A percentile compares a stretch with the other conserved stretches of the same genome.
Conservation (phyloP, 53 echinoderm and acorn worm species). For the Hippasteria phrygiana region DNA sequence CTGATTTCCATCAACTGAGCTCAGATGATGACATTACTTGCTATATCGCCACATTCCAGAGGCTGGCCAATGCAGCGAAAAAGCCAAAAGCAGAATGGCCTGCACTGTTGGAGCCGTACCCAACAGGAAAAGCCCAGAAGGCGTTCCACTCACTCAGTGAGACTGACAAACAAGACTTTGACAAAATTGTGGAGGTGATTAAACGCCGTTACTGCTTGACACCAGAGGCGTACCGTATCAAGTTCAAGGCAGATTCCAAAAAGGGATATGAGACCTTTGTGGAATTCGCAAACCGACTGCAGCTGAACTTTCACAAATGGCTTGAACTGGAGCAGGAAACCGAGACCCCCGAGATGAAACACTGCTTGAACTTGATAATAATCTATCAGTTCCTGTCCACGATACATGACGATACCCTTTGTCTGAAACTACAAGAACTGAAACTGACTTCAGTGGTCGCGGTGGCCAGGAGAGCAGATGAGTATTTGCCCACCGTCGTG, state of each 20-base stretch:
- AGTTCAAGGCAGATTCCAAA: constrained; percentile 41
- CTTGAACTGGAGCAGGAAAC: neutral
- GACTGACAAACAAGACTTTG: too few species aligned
- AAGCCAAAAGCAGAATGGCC: too few species aligned
- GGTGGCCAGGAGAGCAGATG: constrained; percentile 54
- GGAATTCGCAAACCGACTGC: constrained; percentile 44
- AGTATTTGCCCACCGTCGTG: constrained; percentile 40
- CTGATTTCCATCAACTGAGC: too few species aligned
- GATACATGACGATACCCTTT: constrained; percentile 22
- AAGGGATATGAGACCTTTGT: constrained; percentile 43
- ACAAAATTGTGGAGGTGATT: too few species aligned
- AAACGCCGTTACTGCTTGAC: constrained; percentile 63
- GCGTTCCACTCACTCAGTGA: too few species aligned
- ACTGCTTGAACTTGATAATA: constrained; percentile 29
- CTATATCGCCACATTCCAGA: too few species aligned
- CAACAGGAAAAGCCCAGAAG: too few species aligned
- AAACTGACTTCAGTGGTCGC: constrained; percentile 18
- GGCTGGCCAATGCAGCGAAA: too few species aligned
- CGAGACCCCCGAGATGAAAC: constrained; percentile 30
- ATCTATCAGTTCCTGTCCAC: constrained; percentile 54
- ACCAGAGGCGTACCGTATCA: constrained; percentile 59
- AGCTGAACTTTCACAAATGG: neutral
- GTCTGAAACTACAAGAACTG: constrained; percentile 55
- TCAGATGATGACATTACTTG: too few species aligned
- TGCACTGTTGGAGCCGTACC: too few species aligned